Percentiles rank a stretch among this genome's conserved stretches.
phyloP scores from a whole-genome alignment of 1,140 invertebrate genomes.

The Aphidius ervi region DNA sequence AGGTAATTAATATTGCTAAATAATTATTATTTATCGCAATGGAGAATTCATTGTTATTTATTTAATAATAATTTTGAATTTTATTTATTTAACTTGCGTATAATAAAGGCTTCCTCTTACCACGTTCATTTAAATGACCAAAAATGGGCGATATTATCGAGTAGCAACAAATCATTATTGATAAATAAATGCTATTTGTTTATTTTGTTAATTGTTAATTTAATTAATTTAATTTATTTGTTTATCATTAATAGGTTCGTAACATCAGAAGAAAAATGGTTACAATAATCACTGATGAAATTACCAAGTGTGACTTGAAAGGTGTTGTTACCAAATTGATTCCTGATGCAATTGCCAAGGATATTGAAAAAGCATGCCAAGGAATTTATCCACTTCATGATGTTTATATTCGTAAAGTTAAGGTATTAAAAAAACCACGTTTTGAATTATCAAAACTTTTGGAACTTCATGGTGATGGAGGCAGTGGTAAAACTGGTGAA shows the following conservation, averaged over 20 bases:
- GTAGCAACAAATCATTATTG: no score
- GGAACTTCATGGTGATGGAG: conserved; percentile 90
- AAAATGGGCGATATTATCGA: no score
- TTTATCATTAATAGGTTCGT: no score
- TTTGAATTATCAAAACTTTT: conserved; percentile 95
- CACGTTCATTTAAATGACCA: no score
- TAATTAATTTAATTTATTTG: no score
- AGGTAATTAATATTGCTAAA: conserved; percentile 58
- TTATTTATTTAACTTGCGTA: no score
- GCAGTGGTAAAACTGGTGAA: conserved; percentile 60
- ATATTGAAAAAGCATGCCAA: conserved; percentile 96
- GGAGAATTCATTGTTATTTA: no score
- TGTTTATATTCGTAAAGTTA: conserved; percentile 98
- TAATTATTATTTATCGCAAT: no score
- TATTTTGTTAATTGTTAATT: no score
- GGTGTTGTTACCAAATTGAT: conserved; percentile 94
- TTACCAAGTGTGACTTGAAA: conserved; percentile 82
- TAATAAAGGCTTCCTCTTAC: no score
- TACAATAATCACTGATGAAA: conserved; percentile 90
- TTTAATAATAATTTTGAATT: no score
- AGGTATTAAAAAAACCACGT: conserved; percentile 97
- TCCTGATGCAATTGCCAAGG: conserved; percentile 97
- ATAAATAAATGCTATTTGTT: no score
- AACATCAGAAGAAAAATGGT: conserved; percentile 94
- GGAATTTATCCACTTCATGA: conserved; percentile 97